Conservation (phyloP, 2,113 vertebrate species). For the Paratilapia polleni region DNA sequence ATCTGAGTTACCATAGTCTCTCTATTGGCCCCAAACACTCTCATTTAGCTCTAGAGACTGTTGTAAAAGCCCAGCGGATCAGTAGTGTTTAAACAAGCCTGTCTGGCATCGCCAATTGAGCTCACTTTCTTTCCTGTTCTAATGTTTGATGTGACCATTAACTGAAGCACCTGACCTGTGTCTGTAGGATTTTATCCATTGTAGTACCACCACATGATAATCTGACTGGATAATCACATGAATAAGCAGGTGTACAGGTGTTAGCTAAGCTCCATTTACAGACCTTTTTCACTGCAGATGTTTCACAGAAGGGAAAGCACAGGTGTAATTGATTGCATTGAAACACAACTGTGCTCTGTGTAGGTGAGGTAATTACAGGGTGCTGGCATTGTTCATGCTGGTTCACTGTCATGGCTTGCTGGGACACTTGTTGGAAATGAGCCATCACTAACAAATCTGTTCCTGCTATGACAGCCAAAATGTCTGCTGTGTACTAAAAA, state of each 20-base stretch:
- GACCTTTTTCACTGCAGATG: neutral
- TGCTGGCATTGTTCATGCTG: neutral
- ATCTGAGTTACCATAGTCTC: neutral
- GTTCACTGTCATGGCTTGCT: neutral
- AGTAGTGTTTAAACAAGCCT: slow-evolving; percentile 1
- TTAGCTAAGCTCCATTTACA: neutral
- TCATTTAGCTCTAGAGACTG: neutral
- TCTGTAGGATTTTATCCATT: neutral
- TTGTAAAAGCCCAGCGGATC: slow-evolving; percentile 3
- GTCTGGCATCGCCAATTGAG: neutral
- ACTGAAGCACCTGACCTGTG: neutral
- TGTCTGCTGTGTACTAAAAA: neutral
- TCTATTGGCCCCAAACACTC: neutral
- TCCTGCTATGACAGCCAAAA: neutral
- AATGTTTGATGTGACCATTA: slow-evolving; percentile 7
- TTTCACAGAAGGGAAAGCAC: neutral
- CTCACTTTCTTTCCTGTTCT: neutral
- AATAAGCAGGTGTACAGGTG: neutral
- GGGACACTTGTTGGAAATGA: neutral
- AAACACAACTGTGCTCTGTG: neutral
- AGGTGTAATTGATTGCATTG: neutral
- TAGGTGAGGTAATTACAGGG: neutral
- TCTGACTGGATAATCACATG: neutral
- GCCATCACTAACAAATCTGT: neutral
- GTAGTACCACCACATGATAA: neutral